Evolutionary conservation across 35 echinoderm and acorn worm genomes (phyloP).

Genomic region (Hemicentrotus pulcherrimus): DNA sequence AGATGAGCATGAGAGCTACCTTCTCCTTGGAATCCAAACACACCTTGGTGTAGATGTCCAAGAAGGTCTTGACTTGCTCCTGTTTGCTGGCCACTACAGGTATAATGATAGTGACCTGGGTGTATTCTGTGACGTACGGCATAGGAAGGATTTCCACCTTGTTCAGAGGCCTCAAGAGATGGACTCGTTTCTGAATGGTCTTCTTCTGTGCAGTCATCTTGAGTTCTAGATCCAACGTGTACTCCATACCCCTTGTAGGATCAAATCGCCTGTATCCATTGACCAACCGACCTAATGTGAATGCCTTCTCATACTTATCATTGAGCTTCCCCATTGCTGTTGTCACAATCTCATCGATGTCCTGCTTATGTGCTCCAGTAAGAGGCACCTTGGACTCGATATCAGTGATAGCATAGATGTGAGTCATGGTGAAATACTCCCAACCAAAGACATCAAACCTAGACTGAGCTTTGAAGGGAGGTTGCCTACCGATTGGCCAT

Average conservation of each 20-base stretch:
- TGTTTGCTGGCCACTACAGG: constrained; percentile 74
- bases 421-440: constrained; percentile 98
- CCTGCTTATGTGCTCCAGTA: constrained; percentile 78
- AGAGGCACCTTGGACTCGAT: constrained; percentile 80
- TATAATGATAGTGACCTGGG: constrained; percentile 80
- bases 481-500: constrained; percentile 82
- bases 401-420: constrained; percentile 79
- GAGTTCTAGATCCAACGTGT: constrained; percentile 91
- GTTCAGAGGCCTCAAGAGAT: constrained; percentile 82
- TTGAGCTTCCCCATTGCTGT: constrained; percentile 86
- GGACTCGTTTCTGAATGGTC: constrained; percentile 87
- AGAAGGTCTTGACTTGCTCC: constrained; percentile 87
- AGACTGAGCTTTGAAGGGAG: constrained; percentile 77
- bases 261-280: constrained; percentile 97
- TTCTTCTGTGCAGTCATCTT: constrained; percentile 81
- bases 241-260: constrained; percentile 95
- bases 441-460: constrained; percentile 89
- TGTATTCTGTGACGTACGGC: constrained; percentile 96
- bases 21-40: constrained; percentile 92
- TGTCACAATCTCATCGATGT: constrained; percentile 92
- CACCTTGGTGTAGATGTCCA: constrained; percentile 79
- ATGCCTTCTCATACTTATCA: constrained; percentile 84
- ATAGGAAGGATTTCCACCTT: constrained; percentile 93
- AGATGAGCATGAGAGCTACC: constrained; percentile 87
- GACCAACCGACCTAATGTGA: constrained; percentile 77